Conservation (phyloP, 2,888 invertebrate genomes). For the Cosmorhoe ocellata region DNA sequence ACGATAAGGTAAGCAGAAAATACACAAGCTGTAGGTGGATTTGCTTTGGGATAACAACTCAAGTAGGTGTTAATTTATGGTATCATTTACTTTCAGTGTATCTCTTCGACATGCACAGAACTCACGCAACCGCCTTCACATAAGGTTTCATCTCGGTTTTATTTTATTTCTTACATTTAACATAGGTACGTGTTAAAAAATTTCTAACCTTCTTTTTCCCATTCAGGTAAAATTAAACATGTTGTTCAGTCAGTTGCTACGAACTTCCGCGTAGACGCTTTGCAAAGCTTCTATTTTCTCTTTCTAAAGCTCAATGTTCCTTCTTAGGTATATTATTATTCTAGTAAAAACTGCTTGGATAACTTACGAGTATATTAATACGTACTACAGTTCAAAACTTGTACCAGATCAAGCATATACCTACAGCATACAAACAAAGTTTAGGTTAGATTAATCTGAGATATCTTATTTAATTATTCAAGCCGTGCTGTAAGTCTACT, state of each 20-base stretch:
- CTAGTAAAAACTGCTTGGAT: no score
- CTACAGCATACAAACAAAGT: conserved; percentile 6
- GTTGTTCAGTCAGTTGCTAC: no score
- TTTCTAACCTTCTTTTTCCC: no score
- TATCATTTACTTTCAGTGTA: conserved; percentile 24
- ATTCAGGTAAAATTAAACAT: conserved; percentile 16
- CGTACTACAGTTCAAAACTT: no score
- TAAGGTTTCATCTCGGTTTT: conserved; percentile 32
- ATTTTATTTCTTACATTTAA: conserved; percentile 21
- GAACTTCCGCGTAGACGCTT: no score
- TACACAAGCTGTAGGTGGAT: no score
- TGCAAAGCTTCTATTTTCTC: no score
- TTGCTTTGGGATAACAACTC: background rate
- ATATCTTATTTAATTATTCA: conserved; percentile 6
- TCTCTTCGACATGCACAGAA: conserved; percentile 2
- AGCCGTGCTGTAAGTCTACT: background rate
- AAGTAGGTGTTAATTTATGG: conserved; percentile 11
- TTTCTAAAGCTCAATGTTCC: no score
- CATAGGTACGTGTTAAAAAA: conserved; percentile 13
- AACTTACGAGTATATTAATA: no score
- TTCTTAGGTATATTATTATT: no score
- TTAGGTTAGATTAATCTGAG: background rate
- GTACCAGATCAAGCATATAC: no score
- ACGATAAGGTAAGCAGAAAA: no score
- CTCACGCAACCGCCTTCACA: conserved; percentile 37